Evolutionary conservation across 2,888 invertebrate species (phyloP).

Genomic region (Parnassius apollo): DNA sequence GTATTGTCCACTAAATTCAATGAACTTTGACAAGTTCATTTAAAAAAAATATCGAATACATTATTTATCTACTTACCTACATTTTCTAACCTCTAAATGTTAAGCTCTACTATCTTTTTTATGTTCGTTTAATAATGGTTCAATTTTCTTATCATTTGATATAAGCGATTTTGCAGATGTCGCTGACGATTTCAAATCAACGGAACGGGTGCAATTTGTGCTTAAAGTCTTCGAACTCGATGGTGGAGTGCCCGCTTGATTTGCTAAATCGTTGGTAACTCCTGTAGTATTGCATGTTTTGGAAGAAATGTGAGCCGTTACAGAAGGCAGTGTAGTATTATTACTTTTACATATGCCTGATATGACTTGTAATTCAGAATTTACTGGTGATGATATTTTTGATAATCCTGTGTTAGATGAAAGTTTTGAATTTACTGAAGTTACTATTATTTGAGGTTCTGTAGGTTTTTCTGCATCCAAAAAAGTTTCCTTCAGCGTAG

Average conservation of each 20-base stretch:
- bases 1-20: constrained; percentile 24
- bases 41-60: not conserved
- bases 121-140: constrained; percentile 24
- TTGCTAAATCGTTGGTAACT: constrained; percentile 7
- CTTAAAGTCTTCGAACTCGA: constrained; percentile 1
- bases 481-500: constrained; percentile 29
- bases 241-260: not conserved
- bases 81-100: constrained; percentile 32
- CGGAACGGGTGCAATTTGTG: constrained; percentile 2
- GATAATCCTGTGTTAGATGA: constrained; percentile 4
- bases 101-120: constrained; percentile 45
- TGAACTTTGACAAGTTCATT: constrained; percentile 23
- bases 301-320: not conserved
- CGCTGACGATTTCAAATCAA: constrained; percentile 11
- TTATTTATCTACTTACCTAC: constrained; percentile 7
- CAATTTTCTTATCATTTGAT: constrained; percentile 30
- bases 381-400: constrained; percentile 10
- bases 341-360: constrained; percentile 1
- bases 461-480: constrained; percentile 25
- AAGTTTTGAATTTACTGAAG: constrained; percentile 14
- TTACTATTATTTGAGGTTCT: constrained; percentile 18
- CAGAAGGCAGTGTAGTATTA: constrained; percentile 1
- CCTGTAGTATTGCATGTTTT: not conserved
- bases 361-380: not conserved
- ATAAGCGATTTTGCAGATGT: constrained; percentile 23